Percentiles rank a stretch among this genome's conserved stretches.
Conservation (phyloP, 2,888 invertebrate genomes). For the Formica aserva region DNA sequence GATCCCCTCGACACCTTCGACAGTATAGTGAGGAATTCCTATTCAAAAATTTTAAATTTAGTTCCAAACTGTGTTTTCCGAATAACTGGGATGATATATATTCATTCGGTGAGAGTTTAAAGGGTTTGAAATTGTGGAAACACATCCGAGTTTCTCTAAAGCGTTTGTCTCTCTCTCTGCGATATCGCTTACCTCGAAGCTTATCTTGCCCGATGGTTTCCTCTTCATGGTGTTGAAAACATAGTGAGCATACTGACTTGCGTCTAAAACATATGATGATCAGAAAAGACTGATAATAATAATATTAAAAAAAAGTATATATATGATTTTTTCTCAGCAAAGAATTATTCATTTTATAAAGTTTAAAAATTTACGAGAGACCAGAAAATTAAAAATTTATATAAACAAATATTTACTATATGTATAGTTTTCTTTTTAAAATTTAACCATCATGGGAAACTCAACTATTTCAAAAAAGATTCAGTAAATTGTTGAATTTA, state of each 20-base stretch:
- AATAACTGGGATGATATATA: conserved; percentile 87
- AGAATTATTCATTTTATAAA: background rate
- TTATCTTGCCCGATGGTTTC: conserved; percentile 93
- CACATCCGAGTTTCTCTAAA: background rate
- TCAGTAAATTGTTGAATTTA: background rate
- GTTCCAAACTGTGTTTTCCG: background rate
- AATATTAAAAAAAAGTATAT: background rate
- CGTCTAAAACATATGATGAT: conserved; percentile 88
- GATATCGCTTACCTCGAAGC: conserved; percentile 92
- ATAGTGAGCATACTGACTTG: conserved; percentile 95
- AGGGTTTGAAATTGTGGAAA: background rate
- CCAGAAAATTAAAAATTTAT: background rate
- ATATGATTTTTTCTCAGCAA: background rate
- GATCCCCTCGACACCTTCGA: conserved; percentile 94
- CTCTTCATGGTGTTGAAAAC: conserved; percentile 97
- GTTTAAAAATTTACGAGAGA: background rate
- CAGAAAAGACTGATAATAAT: background rate
- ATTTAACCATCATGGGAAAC: background rate
- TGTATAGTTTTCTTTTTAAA: background rate
- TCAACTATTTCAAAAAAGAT: background rate
- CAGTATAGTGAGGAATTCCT: conserved; percentile 94
- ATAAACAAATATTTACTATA: background rate
- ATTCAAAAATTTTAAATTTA: conserved; percentile 71
- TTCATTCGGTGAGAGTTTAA: conserved; percentile 87
- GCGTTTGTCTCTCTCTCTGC: background rate